Evolutionary conservation across 2,797 vertebrate species (phyloP).

Genomic region (Macropus fuliginosus): DNA sequence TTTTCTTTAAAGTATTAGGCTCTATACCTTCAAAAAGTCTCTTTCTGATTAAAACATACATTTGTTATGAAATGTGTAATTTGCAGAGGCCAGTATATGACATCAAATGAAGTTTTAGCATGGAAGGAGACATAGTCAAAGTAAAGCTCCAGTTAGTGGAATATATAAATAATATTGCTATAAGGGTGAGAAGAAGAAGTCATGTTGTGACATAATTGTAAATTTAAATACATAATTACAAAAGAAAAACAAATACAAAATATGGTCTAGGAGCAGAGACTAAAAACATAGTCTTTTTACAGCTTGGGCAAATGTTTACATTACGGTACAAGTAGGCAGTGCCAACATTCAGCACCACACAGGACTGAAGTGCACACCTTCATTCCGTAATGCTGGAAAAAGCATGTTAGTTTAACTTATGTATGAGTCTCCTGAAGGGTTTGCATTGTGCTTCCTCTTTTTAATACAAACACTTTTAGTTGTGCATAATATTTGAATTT

Average conservation of each 20-base stretch:
- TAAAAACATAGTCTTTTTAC: neutral
- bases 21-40: neutral
- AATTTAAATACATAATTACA: slow-evolving; percentile 5
- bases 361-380: slow-evolving; percentile 36
- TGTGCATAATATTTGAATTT: slow-evolving; percentile 21
- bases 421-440: slow-evolving; percentile 16
- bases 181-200: neutral
- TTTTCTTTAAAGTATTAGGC: slow-evolving; percentile 23
- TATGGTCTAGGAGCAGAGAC: slow-evolving; percentile 10
- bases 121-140: neutral
- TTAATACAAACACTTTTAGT: slow-evolving; percentile 25
- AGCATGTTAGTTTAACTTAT: neutral
- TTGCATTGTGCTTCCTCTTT: slow-evolving; percentile 31
- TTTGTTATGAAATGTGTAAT: slow-evolving; percentile 22
- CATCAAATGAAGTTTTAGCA: slow-evolving; percentile 35
- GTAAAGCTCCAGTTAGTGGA: slow-evolving; percentile 1
- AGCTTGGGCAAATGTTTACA: slow-evolving; percentile 12
- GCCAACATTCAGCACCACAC: slow-evolving; percentile 14
- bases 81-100: slow-evolving; percentile 18
- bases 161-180: slow-evolving; percentile 30
- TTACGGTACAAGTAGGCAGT: neutral
- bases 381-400: slow-evolving; percentile 16
- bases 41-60: slow-evolving; percentile 12
- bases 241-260: neutral
- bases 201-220: neutral